phyloP scores from a whole-genome alignment of 1,140 invertebrate genomes.

The Drosophila nebulosa region DNA sequence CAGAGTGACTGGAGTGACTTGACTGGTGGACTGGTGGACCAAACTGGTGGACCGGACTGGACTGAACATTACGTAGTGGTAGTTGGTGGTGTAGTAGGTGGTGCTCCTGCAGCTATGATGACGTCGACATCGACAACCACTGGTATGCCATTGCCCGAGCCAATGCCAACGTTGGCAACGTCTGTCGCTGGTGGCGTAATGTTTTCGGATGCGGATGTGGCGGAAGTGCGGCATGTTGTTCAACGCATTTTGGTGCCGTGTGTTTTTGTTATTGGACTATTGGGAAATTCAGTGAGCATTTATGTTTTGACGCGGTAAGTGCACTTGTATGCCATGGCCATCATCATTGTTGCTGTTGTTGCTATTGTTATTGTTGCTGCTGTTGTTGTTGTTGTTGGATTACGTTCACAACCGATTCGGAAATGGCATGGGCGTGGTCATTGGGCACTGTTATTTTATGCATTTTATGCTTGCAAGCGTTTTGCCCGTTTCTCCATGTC shows the following conservation, averaged over 20 bases:
- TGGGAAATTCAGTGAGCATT: conserved; percentile 88
- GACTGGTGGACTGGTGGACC: background rate
- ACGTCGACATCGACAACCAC: conserved; percentile 26
- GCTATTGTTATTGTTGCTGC: background rate
- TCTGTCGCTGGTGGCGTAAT: conserved; percentile 57
- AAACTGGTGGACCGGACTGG: background rate
- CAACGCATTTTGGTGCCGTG: conserved; percentile 87
- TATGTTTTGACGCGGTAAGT: conserved; percentile 87
- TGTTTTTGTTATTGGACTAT: conserved; percentile 85
- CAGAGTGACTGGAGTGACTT: background rate
- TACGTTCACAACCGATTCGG: conserved; percentile 52
- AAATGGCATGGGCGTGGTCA: conserved; percentile 49
- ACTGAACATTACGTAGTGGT: background rate
- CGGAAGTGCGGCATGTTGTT: conserved; percentile 82
- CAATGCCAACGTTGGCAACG: conserved; percentile 29
- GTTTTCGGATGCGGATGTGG: conserved; percentile 74
- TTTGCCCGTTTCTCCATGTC: conserved; percentile 7
- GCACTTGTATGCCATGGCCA: conserved; percentile 50
- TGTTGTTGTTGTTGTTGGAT: conserved; percentile 47
- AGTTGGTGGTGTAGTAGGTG: background rate
- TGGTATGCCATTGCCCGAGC: background rate
- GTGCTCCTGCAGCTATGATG: conserved; percentile 21
- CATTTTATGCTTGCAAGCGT: conserved; percentile 50
- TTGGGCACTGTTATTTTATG: conserved; percentile 63
- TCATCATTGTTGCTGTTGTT: conserved; percentile 12